Base-by-base conservation (phyloP, 1,140 invertebrate genomes). In the Chironomus striatipennis region DNA sequence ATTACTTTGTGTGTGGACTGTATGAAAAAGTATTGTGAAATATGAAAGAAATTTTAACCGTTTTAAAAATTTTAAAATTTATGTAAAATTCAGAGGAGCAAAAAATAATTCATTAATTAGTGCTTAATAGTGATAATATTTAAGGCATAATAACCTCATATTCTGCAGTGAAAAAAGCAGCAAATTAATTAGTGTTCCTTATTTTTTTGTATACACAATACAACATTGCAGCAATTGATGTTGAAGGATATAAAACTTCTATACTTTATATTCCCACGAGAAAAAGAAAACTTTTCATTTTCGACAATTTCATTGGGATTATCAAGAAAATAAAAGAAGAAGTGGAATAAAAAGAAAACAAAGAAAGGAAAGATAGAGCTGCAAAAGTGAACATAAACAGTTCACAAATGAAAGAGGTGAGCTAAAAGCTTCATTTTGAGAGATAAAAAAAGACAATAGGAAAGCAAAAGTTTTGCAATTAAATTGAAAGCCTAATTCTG, bases 401-500 rank as follows among this genome's bases (percentile, higher is more conserved):
- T 57, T 7, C 47, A 57, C 5, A 57, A 57, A 57, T 57, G 47
- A 57, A 57, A 57, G 47, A 57, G 47, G 47, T 57, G 47, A 57
- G 12, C 47, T 57, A 10, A 57, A 57, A 57, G 47, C 47, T 57
- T 57, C 47, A 57, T 57, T 57, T 34, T n/a, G 15, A 5, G 47
- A 57, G 47, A 12, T n/a, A 57, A 15, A 5, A 57, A n/a, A 10
- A 57, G 10, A 12, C 12, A 57, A 15, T 0, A 12, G 47, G n/a
- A 57, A n/a, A 57, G 12, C 9, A 57, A 57, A 57, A 57, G 12
- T 57, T 57, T 57, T 57, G 12, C 47, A 57, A 57, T 57, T 57
- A 57, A 57, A 57, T 47, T 57, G 47, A 57, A 57, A 57, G 47
- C 47, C 47, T 57, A 57, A 57, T 57, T 57, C 15, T 57, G 47